Percentiles rank a stretch among this genome's conserved stretches.
Evolutionary conservation across 2,888 invertebrate genomes (phyloP).

Genomic region (Tipula confusa): DNA sequence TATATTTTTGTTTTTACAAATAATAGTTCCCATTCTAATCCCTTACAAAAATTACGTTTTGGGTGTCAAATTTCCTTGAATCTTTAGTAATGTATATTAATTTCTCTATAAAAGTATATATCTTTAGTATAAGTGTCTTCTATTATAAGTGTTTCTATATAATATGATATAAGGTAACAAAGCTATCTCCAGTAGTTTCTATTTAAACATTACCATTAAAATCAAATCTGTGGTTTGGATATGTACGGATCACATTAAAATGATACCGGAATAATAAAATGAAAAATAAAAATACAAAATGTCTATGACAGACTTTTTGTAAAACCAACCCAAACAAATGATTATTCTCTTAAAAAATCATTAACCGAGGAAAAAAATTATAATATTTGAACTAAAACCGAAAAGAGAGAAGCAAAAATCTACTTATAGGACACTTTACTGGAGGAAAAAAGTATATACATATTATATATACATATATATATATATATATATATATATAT

Average conservation of each 20-base stretch:
- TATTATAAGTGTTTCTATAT: background rate
- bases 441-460: background rate
- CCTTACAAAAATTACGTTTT: too few relatives aligned
- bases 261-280: background rate
- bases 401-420: background rate
- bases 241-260: background rate
- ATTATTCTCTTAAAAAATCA: constrained; percentile 25
- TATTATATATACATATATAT: too few relatives aligned
- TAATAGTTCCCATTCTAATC: too few relatives aligned
- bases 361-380: background rate
- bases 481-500: too few relatives aligned
- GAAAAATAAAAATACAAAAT: background rate
- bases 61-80: background rate
- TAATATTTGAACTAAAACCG: background rate
- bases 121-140: background rate
- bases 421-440: background rate
- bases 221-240: background rate
- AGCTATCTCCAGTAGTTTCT: background rate
- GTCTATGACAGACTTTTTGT: background rate
- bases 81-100: background rate
- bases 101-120: background rate
- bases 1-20: too few relatives aligned
- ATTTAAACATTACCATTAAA: background rate
- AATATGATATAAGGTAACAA: background rate
- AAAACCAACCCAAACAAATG: constrained; percentile 9